Conservation (phyloP, 2,797 vertebrate species). For the Arremon brunneinucha region DNA sequence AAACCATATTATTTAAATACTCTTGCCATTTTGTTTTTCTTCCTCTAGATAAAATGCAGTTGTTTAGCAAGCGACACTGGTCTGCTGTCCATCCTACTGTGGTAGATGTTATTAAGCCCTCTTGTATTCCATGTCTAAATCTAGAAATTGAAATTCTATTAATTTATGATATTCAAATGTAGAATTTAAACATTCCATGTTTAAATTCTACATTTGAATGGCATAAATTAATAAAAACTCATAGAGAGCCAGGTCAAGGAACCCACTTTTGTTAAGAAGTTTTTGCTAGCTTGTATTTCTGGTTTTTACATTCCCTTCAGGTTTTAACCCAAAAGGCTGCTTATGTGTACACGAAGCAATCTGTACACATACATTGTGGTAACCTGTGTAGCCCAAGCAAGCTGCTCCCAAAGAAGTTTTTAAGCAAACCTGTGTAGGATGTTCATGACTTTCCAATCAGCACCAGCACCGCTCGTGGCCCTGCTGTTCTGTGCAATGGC, state of each 20-base stretch:
- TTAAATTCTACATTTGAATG: background rate
- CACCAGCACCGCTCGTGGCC: conserved; percentile 80
- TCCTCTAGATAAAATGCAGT: background rate
- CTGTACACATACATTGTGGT: background rate
- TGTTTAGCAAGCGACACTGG: background rate
- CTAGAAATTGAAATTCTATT: too few species aligned
- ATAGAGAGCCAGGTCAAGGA: background rate
- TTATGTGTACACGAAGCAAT: background rate
- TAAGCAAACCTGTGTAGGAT: conserved; percentile 82
- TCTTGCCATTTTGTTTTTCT: background rate
- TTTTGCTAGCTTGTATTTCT: background rate
- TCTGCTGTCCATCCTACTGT: background rate
- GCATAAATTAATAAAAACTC: background rate
- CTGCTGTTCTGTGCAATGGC: conserved; percentile 87
- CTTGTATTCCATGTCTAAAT: background rate
- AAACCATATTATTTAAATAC: background rate
- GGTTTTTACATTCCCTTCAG: background rate
- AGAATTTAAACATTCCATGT: too few species aligned
- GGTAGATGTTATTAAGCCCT: background rate
- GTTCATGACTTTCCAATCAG: conserved; percentile 94
- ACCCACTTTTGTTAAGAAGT: background rate
- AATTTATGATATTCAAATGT: too few species aligned
- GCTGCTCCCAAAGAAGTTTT: background rate
- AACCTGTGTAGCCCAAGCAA: background rate
- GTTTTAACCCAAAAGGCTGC: background rate